Conservation (phyloP, 92 coral and sea anemone genomes). For the Epizoanthus stellaris region DNA sequence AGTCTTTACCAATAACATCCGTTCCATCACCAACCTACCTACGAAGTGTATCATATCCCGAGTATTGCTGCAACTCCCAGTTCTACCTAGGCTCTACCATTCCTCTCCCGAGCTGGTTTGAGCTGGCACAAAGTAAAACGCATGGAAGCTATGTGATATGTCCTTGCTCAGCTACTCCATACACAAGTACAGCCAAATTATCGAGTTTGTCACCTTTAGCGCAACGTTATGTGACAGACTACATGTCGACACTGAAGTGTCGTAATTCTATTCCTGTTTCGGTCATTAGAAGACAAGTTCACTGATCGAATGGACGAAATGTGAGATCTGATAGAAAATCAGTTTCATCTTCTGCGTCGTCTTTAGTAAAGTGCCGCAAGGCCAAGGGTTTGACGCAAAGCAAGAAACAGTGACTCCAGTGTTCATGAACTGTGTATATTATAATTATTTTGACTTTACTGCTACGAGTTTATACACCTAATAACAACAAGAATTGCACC, state of each 20-base stretch:
- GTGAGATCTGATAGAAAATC: not conserved
- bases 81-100: not conserved
- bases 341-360: not conserved
- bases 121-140: not conserved
- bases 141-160: not conserved
- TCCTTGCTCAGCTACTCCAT: not conserved
- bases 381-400: too few species aligned
- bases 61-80: not conserved
- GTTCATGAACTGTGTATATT: too few species aligned
- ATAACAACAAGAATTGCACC: not conserved
- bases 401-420: too few species aligned
- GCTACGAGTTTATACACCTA: not conserved
- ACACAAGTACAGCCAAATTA: not conserved
- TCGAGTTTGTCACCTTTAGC: not conserved
- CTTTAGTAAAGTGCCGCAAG: too few species aligned
- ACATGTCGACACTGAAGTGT: not conserved
- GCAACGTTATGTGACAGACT: not conserved
- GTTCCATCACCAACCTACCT: not conserved
- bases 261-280: conserved; percentile 40
- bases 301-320: not conserved
- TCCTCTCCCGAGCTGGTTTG: conserved; percentile 11
- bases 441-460: not conserved
- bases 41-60: not conserved
- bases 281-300: conserved; percentile 8
- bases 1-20: not conserved